phyloP scores from a whole-genome alignment of 64 coral and sea anemone species.

The Hydrozoanthus tunicans region DNA sequence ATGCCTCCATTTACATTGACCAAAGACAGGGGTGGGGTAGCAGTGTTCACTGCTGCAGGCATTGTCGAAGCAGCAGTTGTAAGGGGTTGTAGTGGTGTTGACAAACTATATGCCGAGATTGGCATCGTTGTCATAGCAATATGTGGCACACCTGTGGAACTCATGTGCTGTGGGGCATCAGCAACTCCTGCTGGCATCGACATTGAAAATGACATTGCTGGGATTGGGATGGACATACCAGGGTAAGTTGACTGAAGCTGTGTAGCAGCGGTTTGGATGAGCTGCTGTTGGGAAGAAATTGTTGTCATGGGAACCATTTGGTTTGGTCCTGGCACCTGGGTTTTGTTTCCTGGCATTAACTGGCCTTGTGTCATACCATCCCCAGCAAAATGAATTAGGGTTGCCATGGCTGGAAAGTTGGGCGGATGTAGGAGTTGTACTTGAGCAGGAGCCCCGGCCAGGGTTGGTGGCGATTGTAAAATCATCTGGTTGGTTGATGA shows the following conservation, averaged over 20 bases:
- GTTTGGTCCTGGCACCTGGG: slow-evolving; percentile 20
- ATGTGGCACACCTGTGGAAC: slow-evolving; percentile 44
- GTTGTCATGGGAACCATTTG: slow-evolving; percentile 56
- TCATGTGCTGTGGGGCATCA: slow-evolving; percentile 40
- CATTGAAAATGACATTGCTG: slow-evolving; percentile 49
- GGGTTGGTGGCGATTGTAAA: slow-evolving; percentile 14
- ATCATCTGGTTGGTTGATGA: slow-evolving; percentile 34
- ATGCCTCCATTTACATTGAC: slow-evolving; percentile 32
- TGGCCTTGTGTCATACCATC: slow-evolving; percentile 35
- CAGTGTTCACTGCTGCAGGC: slow-evolving; percentile 11
- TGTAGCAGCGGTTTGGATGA: slow-evolving; percentile 39
- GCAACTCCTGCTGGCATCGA: slow-evolving; percentile 16
- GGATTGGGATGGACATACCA: slow-evolving; percentile 42
- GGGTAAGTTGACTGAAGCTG: slow-evolving; percentile 48
- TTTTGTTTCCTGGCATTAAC: slow-evolving; percentile 9
- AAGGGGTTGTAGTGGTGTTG: slow-evolving; percentile 1
- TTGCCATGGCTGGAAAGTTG: slow-evolving; percentile 44
- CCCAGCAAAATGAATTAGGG: slow-evolving; percentile 48
- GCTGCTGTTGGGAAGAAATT: slow-evolving; percentile 37
- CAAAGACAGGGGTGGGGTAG: slow-evolving; percentile 6
- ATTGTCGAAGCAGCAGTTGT: slow-evolving; percentile 19
- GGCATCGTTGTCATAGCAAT: slow-evolving; percentile 51
- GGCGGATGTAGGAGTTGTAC: slow-evolving; percentile 21
- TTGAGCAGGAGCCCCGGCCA: slow-evolving; percentile 16
- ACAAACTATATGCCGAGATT: slow-evolving; percentile 42